Evolutionary conservation across 23 tunicate species (phyloP).

Genomic region (Trididemnum clinides): DNA sequence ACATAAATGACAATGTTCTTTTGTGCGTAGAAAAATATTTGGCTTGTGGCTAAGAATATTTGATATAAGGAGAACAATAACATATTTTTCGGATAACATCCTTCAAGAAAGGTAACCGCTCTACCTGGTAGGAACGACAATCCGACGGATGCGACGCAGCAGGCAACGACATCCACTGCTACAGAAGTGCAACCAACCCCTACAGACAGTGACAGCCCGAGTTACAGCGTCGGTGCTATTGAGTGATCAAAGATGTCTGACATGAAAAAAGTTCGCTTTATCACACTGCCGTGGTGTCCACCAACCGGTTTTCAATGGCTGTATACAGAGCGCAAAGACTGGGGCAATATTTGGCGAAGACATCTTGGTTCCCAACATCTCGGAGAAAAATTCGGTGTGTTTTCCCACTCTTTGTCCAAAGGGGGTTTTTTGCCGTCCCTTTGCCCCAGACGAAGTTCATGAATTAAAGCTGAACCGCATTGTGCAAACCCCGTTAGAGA

Average conservation of each 20-base stretch:
- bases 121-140: no score
- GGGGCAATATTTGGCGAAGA: background rate
- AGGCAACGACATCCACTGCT: background rate
- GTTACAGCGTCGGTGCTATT: background rate
- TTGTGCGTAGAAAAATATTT: no score
- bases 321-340: background rate
- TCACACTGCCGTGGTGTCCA: background rate
- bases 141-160: background rate
- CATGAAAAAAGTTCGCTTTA: no score
- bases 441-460: background rate
- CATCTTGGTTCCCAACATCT: slow-evolving; percentile 1
- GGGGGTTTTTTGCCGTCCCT: background rate
- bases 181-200: background rate
- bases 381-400: background rate
- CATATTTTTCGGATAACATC: background rate
- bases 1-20: no score
- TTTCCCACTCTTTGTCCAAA: background rate
- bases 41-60: no score
- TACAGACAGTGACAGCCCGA: background rate
- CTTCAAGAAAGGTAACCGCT: background rate
- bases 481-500: no score
- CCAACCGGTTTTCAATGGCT: background rate
- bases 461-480: background rate
- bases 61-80: background rate
- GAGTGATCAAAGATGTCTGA: background rate